Conservation (phyloP, 2,888 invertebrate genomes). For the Bombyx huttoni region DNA sequence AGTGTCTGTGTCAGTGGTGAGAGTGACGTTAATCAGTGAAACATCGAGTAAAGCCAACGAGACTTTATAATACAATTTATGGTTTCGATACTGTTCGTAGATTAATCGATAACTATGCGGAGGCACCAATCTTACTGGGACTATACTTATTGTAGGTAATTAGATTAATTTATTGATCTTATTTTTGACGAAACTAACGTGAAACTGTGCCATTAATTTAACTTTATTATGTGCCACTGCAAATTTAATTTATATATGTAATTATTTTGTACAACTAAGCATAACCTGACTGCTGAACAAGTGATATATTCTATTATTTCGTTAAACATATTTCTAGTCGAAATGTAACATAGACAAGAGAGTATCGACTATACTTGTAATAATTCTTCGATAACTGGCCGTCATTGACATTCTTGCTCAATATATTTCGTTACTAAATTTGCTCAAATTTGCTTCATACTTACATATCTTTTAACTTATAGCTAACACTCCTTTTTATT, state of each 20-base stretch:
- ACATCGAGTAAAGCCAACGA: not conserved
- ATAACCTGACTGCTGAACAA: constrained; percentile 66
- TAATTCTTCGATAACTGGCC: not conserved
- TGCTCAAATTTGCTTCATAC: constrained; percentile 56
- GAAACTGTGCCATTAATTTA: constrained; percentile 72
- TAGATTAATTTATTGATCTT: constrained; percentile 51
- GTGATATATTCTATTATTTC: constrained; percentile 58
- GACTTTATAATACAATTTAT: not conserved
- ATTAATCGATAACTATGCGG: constrained; percentile 15
- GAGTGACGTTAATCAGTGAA: constrained; percentile 7
- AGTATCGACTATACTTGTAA: constrained; percentile 35
- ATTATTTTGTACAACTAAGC: constrained; percentile 36
- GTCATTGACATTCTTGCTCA: constrained; percentile 62
- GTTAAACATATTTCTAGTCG: constrained; percentile 67
- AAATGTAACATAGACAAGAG: constrained; percentile 42
- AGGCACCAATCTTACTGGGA: constrained; percentile 11
- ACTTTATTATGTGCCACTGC: constrained; percentile 68
- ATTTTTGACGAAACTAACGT: constrained; percentile 67
- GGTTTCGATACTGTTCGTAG: constrained; percentile 5
- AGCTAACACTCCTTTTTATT: constrained; percentile 7
- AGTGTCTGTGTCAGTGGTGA: constrained; percentile 28
- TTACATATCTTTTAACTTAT: constrained; percentile 9
- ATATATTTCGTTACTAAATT: constrained; percentile 60
- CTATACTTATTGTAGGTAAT: constrained; percentile 33
- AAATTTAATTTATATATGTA: constrained; percentile 41